These are phyloP conservation scores for Scytalopus superciliaris DNA, from an alignment of 2,113 vertebrate species.

Conservation along the genomic window DNA sequence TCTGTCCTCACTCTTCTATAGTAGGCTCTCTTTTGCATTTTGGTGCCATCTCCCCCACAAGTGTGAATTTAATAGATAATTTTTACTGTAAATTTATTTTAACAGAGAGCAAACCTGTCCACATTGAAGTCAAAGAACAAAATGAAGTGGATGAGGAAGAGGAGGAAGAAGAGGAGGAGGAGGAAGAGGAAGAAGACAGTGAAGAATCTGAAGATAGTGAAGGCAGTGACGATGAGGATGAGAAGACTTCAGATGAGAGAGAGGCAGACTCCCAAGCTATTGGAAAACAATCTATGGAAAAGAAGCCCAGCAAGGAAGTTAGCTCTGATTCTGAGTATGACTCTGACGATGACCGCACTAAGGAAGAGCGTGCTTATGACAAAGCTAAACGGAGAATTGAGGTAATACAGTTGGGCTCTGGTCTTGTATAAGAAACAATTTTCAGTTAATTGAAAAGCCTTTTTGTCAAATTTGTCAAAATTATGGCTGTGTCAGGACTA, in stretches of 20 bases:
- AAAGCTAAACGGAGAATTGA: constrained; percentile 93
- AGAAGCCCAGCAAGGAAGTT: constrained; percentile 76
- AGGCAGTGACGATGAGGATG: constrained; percentile 84
- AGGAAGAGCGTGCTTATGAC: constrained; percentile 92
- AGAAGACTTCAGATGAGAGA: constrained; percentile 77
- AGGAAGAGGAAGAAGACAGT: constrained; percentile 81
- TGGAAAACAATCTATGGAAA: constrained; percentile 65
- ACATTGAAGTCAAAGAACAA: constrained; percentile 92
- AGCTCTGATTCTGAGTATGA: constrained; percentile 91
- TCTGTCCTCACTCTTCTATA: not conserved
- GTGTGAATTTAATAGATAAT: not conserved
- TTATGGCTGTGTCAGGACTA: not conserved
- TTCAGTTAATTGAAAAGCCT: not conserved
- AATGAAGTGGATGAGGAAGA: constrained; percentile 68
- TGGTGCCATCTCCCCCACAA: not conserved
- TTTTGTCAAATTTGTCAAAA: not conserved
- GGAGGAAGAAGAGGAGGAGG: constrained; percentile 69
- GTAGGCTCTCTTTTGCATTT: not conserved
- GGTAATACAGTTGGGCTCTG: constrained; percentile 71
- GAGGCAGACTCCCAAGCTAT: constrained; percentile 48
- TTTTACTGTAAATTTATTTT: not conserved
- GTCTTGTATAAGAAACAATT: not conserved
- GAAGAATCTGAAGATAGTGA: constrained; percentile 76
- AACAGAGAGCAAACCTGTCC: constrained; percentile 88
- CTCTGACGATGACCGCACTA: constrained; percentile 89